Evolutionary conservation across 2,888 invertebrate species (phyloP).

Genomic region (Caradrina clavipalpis): DNA sequence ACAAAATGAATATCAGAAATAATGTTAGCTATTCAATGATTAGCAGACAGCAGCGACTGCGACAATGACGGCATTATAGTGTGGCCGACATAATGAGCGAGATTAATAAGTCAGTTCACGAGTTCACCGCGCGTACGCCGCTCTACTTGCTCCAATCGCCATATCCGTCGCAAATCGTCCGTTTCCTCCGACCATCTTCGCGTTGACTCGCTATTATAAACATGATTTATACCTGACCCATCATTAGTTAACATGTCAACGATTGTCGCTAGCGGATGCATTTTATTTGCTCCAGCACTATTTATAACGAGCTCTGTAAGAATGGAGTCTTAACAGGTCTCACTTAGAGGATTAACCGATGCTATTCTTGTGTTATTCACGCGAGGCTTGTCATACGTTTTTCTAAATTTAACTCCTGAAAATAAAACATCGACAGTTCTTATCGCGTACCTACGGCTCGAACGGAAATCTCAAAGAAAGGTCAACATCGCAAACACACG

Average conservation of each 20-base stretch:
- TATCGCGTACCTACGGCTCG: slow-evolving; percentile 26
- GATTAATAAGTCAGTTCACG: slow-evolving; percentile 78
- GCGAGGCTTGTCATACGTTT: slow-evolving; percentile 15
- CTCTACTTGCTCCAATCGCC: slow-evolving; percentile 86
- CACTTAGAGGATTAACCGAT: slow-evolving; percentile 46
- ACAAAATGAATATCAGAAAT: slow-evolving; percentile 46
- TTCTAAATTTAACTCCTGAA: slow-evolving; percentile 28
- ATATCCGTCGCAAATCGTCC: slow-evolving; percentile 89
- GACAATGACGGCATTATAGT: slow-evolving; percentile 72
- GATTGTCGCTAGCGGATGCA: slow-evolving; percentile 83
- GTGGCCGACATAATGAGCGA: slow-evolving; percentile 72
- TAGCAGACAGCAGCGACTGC: slow-evolving; percentile 49
- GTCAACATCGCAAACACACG: slow-evolving; percentile 47
- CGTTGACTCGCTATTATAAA: slow-evolving; percentile 81
- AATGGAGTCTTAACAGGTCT: slow-evolving; percentile 57
- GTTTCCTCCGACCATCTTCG: slow-evolving; percentile 86
- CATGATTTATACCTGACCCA: slow-evolving; percentile 90
- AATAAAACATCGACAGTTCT: slow-evolving; percentile 28
- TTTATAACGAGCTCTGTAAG: slow-evolving; percentile 69
- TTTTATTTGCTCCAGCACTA: slow-evolving; percentile 83
- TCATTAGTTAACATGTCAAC: slow-evolving; percentile 88
- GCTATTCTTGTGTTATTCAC: slow-evolving; percentile 31
- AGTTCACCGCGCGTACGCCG: slow-evolving; percentile 72
- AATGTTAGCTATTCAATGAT: slow-evolving; percentile 51
- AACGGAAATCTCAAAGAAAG: slow-evolving; percentile 49